A percentile compares a stretch with the other conserved stretches of the same genome.
Conservation (phyloP, 2,797 vertebrate species). For the Allochrocebus solatus region DNA sequence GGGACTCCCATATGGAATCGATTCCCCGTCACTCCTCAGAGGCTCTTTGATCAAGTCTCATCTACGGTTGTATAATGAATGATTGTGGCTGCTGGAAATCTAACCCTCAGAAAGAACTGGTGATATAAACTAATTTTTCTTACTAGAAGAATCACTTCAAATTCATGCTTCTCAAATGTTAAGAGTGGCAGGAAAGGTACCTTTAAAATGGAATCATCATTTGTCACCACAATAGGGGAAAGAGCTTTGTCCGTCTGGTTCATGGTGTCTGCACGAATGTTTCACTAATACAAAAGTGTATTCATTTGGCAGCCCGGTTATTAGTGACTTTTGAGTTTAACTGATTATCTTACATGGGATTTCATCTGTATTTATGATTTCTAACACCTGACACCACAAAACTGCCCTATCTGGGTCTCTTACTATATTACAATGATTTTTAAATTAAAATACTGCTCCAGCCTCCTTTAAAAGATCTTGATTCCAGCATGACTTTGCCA, state of each 20-base stretch:
- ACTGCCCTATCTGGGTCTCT: background rate
- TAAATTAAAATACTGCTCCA: background rate
- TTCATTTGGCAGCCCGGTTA: background rate
- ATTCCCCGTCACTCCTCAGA: background rate
- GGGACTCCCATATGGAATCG: background rate
- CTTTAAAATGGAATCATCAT: background rate
- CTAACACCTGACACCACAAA: background rate
- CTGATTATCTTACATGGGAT: background rate
- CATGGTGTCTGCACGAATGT: background rate
- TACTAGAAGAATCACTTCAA: background rate
- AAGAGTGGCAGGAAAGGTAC: background rate
- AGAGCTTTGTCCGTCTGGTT: background rate
- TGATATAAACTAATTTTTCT: background rate
- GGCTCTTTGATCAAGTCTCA: background rate
- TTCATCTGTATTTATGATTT: background rate
- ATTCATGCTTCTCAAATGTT: background rate
- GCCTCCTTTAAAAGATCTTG: background rate
- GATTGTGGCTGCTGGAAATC: background rate
- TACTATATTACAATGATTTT: background rate
- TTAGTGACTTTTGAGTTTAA: background rate
- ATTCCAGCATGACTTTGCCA: background rate
- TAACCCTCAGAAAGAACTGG: background rate
- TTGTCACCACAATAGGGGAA: background rate
- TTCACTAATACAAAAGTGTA: background rate
- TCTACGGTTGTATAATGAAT: background rate